Evolutionary conservation across 2,797 vertebrate genomes (phyloP).

Genomic region (Sphenopsis melanotis): DNA sequence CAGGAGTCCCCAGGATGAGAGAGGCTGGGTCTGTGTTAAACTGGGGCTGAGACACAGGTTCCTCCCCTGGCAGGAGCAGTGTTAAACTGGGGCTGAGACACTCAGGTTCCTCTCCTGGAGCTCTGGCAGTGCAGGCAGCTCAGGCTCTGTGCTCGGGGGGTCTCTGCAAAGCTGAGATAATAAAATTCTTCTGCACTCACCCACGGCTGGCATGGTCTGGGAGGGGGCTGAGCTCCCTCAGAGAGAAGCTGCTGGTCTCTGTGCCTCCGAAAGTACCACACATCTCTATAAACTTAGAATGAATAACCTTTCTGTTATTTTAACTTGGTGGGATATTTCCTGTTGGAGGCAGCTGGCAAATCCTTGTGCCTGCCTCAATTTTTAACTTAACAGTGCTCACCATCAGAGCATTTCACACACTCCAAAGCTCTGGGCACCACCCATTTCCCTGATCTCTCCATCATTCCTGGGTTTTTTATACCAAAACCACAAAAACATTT

Average conservation of each 20-base stretch:
- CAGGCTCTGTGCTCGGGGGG: neutral
- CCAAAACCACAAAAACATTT: rapidly evolving
- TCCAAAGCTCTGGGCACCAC: neutral
- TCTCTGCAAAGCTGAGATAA: neutral
- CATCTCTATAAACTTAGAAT: neutral
- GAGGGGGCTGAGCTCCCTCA: neutral
- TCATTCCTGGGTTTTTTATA: neutral
- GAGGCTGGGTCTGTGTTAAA: neutral
- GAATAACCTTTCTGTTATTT: neutral
- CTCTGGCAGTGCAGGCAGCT: neutral
- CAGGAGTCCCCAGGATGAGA: neutral
- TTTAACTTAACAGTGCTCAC: neutral
- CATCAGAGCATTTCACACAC: neutral
- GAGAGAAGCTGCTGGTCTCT: neutral
- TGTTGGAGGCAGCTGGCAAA: neutral
- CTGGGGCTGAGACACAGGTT: neutral
- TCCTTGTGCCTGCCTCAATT: neutral
- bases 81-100: too few species aligned
- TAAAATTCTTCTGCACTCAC: neutral
- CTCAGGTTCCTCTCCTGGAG: neutral
- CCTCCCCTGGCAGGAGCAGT: too few species aligned
- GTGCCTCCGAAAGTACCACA: neutral
- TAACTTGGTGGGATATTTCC: neutral
- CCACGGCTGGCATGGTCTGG: neutral
- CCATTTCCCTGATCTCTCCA: neutral